These are phyloP conservation scores for Suillia variegata DNA, from an alignment of 2,888 invertebrate genomes.

Conservation along the genomic window DNA sequence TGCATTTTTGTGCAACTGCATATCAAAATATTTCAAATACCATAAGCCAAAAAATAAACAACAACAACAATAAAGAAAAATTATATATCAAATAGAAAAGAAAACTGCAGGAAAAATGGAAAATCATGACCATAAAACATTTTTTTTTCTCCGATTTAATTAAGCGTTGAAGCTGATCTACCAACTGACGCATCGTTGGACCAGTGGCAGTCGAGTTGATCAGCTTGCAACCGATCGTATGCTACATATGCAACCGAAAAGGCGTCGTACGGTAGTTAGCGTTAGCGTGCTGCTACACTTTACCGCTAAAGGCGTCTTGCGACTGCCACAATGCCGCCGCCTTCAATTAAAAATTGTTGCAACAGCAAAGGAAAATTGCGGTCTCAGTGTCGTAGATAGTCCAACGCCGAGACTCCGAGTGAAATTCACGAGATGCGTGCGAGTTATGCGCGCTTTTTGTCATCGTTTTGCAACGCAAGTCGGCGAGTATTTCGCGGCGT, in stretches of 20 bases:
- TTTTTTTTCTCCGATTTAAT: too few relatives aligned
- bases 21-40: neutral
- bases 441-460: neutral
- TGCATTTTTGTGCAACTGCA: slow-evolving; percentile 22
- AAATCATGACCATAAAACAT: neutral
- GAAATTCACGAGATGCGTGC: neutral
- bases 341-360: neutral
- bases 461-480: neutral
- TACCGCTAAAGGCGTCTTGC: neutral
- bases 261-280: neutral
- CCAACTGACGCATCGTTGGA: too few relatives aligned
- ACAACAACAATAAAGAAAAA: neutral
- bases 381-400: too few relatives aligned
- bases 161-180: neutral
- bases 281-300: neutral
- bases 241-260: too few relatives aligned
- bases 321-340: neutral
- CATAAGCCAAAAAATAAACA: neutral
- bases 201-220: too few relatives aligned
- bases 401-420: too few relatives aligned
- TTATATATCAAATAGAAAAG: neutral
- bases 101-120: neutral
- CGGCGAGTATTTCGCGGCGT: neutral
- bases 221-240: too few relatives aligned
- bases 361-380: too few relatives aligned